Evolutionary conservation across 92 coral and sea anemone species (phyloP).

Genomic region (Paragorgia papillata): DNA sequence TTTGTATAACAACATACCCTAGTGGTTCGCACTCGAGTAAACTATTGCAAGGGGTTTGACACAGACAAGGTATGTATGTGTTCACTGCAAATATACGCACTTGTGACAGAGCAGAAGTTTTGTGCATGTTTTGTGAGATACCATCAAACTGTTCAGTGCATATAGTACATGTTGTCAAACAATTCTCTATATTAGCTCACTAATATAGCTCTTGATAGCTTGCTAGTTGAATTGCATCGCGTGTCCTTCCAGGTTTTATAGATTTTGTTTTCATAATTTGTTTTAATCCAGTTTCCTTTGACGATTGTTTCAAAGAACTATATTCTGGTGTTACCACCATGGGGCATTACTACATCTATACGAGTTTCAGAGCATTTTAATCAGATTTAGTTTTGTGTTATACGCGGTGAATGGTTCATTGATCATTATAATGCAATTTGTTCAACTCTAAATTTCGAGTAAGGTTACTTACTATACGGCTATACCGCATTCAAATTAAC

Average conservation of each 20-base stretch:
- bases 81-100: neutral
- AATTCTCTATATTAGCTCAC: neutral
- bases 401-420: neutral
- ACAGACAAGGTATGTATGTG: constrained; percentile 9
- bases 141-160: constrained; percentile 4
- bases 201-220: constrained; percentile 10
- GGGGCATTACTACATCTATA: neutral
- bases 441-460: neutral
- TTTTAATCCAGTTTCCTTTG: neutral
- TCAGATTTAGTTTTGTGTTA: neutral
- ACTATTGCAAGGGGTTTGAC: neutral
- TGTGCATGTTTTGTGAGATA: constrained; percentile 4
- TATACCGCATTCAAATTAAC: too few species aligned
- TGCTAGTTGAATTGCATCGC: neutral
- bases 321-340: constrained; percentile 1
- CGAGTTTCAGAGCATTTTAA: neutral
- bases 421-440: neutral
- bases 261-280: neutral
- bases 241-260: neutral
- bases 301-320: neutral
- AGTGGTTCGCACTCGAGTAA: constrained; percentile 4
- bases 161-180: constrained; percentile 14
- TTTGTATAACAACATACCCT: constrained; percentile 28
- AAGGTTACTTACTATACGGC: too few species aligned
- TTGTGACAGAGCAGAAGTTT: neutral